Base-by-base conservation (phyloP, 1,140 invertebrate species). In the Psilanteris sp. region DNA sequence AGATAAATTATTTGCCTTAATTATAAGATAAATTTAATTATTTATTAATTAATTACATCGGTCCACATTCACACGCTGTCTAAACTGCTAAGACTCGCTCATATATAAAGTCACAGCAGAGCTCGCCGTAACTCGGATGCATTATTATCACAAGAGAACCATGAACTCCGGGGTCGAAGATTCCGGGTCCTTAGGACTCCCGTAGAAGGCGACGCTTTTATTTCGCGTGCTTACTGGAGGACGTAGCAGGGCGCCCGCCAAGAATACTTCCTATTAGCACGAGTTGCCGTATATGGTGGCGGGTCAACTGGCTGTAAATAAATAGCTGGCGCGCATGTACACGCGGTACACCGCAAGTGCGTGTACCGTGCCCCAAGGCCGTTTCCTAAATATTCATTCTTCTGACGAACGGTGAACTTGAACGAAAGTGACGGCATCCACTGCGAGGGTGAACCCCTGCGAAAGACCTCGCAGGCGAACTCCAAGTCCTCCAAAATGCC, bases 201-300 rank as follows among this genome's bases (percentile, higher is more conserved):
- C 80, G 61, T 78, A 81, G 76, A 79, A 72, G 78, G 80, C 37
- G 50, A 70, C 61, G 75, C 66, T 77, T 79, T 79, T 71, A 81
- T 72, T 77, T 36, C 43, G 57, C 72, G 66, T 74, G 36, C 26
- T 67, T 36, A 31, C 50, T 66, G 70, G 77, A 79, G 77, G 71
- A 71, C 73, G 70, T 46, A 61, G 52, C 43, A 39, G 73, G 75
- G 67, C 77, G 67, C 78, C 67, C 39, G 62, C 55, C 79, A 76
- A 78, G 78, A 72, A 75, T 77, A 78, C 79, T 80, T 80, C 80
- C 80, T 80, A 78, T 79, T 80, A 79, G 48, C 66, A 41, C 52
- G 37, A 14, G 48, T 74, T 20, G 70, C 80, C 79, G 68, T 80
- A 79, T 79, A 80, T 67, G 79, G 80, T 20, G 31, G 22, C 41